These are phyloP conservation scores for Scelioninae gen. 1 DNA, from an alignment of 2,888 invertebrate species.

Conservation along the genomic window DNA sequence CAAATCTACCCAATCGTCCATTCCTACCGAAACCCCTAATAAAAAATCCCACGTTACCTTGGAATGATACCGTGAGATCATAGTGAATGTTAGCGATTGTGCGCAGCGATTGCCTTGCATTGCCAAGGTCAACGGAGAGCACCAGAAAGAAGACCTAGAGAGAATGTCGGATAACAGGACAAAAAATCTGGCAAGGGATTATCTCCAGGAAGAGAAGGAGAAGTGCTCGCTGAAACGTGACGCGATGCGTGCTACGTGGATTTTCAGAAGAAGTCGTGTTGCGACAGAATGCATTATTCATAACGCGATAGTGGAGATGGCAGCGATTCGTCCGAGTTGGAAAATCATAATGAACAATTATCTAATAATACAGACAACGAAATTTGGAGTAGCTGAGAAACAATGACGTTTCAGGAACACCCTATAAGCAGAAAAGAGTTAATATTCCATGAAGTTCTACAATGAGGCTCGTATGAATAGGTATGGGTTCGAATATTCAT, in stretches of 20 bases:
- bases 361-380: no score
- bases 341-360: no score
- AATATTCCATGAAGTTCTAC: no score
- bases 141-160: constrained; percentile 65
- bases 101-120: constrained; percentile 60
- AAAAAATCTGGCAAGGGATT: constrained; percentile 66
- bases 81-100: constrained; percentile 66
- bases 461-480: no score
- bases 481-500: no score
- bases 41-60: constrained; percentile 68
- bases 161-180: constrained; percentile 68
- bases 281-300: constrained; percentile 67
- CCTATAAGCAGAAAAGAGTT: no score
- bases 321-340: no score
- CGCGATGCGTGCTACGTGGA: constrained; percentile 66
- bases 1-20: constrained; percentile 53
- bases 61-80: constrained; percentile 67
- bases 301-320: constrained; percentile 31
- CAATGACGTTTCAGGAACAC: no score
- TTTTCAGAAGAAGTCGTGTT: constrained; percentile 65
- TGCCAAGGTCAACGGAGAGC: constrained; percentile 67
- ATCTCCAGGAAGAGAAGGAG: constrained; percentile 64
- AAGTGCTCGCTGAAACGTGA: constrained; percentile 70
- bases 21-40: constrained; percentile 65
- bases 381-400: no score